Evolutionary conservation across 2,888 invertebrate genomes (phyloP).

Genomic region (Podotricha telesiphe): DNA sequence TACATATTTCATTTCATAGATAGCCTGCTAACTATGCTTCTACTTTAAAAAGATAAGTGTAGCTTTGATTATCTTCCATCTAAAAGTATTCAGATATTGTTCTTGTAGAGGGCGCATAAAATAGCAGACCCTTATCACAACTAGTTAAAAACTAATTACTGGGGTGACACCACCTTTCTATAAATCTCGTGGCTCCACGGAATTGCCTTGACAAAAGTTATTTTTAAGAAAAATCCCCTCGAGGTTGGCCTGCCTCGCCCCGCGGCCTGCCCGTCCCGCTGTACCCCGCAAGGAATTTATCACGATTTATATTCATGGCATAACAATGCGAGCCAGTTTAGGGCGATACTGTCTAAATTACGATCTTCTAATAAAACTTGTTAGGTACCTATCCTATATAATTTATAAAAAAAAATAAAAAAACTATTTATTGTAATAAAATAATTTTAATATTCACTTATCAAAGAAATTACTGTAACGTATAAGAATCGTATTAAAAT

Average conservation of each 20-base stretch:
- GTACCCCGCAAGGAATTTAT: slow-evolving; percentile 79
- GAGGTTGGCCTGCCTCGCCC: slow-evolving; percentile 66
- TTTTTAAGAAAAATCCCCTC: slow-evolving; percentile 84
- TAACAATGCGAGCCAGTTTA: slow-evolving; percentile 81
- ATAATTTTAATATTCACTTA: no score
- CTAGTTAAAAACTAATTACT: slow-evolving; percentile 84
- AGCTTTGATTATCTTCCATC: slow-evolving; percentile 23
- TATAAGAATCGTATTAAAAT: no score
- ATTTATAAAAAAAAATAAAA: not conserved
- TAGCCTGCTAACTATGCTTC: not conserved
- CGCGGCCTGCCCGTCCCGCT: slow-evolving; percentile 54
- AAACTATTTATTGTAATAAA: no score
- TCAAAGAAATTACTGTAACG: no score
- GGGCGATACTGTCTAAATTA: slow-evolving; percentile 77
- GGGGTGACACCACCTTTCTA: slow-evolving; percentile 83
- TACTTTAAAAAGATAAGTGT: not conserved
- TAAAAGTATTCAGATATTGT: slow-evolving; percentile 27
- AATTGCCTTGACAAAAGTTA: slow-evolving; percentile 84
- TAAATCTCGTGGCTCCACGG: slow-evolving; percentile 78
- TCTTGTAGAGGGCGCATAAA: slow-evolving; percentile 68
- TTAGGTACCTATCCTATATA: slow-evolving; percentile 25
- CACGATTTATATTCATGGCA: slow-evolving; percentile 85
- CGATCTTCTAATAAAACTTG: slow-evolving; percentile 68
- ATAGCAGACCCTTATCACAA: slow-evolving; percentile 81
- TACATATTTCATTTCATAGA: no score